These are phyloP conservation scores for Schizotus pectinicornis DNA, from an alignment of 2,888 invertebrate species.

Conservation along the genomic window DNA sequence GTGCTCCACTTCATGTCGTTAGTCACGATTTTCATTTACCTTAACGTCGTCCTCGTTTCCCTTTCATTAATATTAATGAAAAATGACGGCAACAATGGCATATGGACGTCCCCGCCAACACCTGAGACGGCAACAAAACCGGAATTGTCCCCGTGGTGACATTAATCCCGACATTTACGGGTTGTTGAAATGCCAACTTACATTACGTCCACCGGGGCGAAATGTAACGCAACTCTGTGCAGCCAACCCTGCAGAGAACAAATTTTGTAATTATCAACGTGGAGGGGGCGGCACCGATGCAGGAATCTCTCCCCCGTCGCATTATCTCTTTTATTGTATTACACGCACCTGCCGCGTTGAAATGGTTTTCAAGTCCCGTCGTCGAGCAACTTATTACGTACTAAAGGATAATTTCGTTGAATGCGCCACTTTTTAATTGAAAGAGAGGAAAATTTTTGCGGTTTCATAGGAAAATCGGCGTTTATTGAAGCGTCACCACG, in stretches of 20 bases:
- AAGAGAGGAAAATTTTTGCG: not conserved
- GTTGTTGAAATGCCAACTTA: slow-evolving; percentile 20
- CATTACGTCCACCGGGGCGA: slow-evolving; percentile 16
- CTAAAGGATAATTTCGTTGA: slow-evolving; percentile 11
- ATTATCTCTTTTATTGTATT: slow-evolving; percentile 27
- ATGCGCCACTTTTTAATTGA: slow-evolving; percentile 10
- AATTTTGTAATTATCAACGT: slow-evolving; percentile 27
- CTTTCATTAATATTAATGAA: slow-evolving; percentile 18
- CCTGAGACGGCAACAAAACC: too few relatives aligned
- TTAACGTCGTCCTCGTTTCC: slow-evolving; percentile 1
- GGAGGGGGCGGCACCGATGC: slow-evolving; percentile 20
- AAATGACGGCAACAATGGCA: slow-evolving; percentile 9
- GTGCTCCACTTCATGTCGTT: slow-evolving; percentile 2
- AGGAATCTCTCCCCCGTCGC: slow-evolving; percentile 14
- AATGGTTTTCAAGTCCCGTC: slow-evolving; percentile 15
- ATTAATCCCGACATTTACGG: slow-evolving; percentile 19
- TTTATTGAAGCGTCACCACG: slow-evolving; percentile 6
- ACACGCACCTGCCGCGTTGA: slow-evolving; percentile 24
- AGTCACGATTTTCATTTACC: slow-evolving; percentile 16
- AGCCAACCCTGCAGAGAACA: slow-evolving; percentile 21
- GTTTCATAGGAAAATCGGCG: slow-evolving; percentile 3
- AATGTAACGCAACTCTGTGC: slow-evolving; percentile 12
- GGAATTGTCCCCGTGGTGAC: not conserved
- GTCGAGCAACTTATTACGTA: slow-evolving; percentile 11
- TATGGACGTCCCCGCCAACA: slow-evolving; percentile 1